A percentile compares a stretch with the other conserved stretches of the same genome.
Conservation (phyloP, 2,888 invertebrate genomes). For the Drosophila niveifrons region DNA sequence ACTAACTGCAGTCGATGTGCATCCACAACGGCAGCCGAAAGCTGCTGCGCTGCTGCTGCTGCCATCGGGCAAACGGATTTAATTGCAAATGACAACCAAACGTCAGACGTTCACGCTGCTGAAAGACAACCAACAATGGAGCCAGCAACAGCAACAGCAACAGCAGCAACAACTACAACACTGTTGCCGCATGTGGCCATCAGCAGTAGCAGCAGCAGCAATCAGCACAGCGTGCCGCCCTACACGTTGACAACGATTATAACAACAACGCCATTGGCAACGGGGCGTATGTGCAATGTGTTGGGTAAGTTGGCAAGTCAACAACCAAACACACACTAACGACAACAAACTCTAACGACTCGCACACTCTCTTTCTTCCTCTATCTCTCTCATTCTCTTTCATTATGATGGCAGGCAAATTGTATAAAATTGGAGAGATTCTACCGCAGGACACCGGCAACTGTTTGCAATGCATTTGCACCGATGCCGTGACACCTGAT, state of each 20-base stretch:
- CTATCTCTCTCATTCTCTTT: background rate
- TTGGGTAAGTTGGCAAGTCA: slow-evolving; percentile 62
- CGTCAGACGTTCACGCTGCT: slow-evolving; percentile 45
- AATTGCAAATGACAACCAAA: slow-evolving; percentile 78
- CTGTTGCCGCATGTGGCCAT: slow-evolving; percentile 32
- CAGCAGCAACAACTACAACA: slow-evolving; percentile 26
- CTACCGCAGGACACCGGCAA: slow-evolving; percentile 90
- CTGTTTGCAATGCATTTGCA: slow-evolving; percentile 90
- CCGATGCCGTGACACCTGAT: slow-evolving; percentile 86
- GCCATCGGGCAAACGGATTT: slow-evolving; percentile 70
- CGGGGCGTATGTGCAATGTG: slow-evolving; percentile 74
- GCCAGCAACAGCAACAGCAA: slow-evolving; percentile 43
- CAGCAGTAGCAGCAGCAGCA: slow-evolving; percentile 44
- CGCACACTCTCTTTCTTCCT: background rate
- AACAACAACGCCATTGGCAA: slow-evolving; percentile 66
- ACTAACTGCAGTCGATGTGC: slow-evolving; percentile 83
- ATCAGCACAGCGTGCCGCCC: slow-evolving; percentile 59
- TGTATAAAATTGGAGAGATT: slow-evolving; percentile 88
- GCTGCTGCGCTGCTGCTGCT: no score
- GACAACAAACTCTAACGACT: slow-evolving; percentile 2
- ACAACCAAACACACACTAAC: slow-evolving; percentile 4
- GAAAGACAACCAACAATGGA: slow-evolving; percentile 53
- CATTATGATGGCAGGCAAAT: slow-evolving; percentile 86
- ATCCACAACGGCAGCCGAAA: slow-evolving; percentile 63
- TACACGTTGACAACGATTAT: slow-evolving; percentile 73